Base-by-base conservation (phyloP, 2,888 invertebrate species). In the Drosophila kuntzei region DNA sequence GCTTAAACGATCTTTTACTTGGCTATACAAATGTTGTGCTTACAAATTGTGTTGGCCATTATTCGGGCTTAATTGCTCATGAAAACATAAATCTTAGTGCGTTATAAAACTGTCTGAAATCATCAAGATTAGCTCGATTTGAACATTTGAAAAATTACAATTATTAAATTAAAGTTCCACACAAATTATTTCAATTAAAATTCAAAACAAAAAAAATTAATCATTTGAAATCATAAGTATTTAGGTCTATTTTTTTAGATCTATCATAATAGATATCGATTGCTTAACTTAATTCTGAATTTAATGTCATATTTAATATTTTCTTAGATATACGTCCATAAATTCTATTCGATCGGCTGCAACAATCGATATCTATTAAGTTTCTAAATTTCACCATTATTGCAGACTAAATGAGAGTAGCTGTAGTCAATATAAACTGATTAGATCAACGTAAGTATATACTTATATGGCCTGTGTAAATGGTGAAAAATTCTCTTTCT, bases 1-100 rank as follows among this genome's bases (percentile, higher is more conserved):
- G 47, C 87, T 83, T 80, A 80, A 86, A 80, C 59, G 79, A 75
- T 84, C 71, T 59, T 70, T 79, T 85, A 81, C 79, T 83, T 84
- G 75, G 87, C 81, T 80, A 84, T 70, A 77, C 69, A 85, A 84
- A 78, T 80, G 69, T 58, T 39, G 8, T 27, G 25, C 49, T 49
- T 44, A 46, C 63, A 46, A 70, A 63, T 75, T 58, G 58, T 49
- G 22, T 59, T 57, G 57, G 14, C 62, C 62, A 53, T 75, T 70
- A 70, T 62, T 61, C 12, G 49, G 47, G n/a, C 37, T 51, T 63
- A 76, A 76, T 73, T 76, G 58, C 54, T 63, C n/a, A 62, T 69
- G 46, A 44, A 63, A 57, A 62, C 75, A 69, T 69, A 49, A 75
- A 69, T 72, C 58, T 41, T 54, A 18, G 22, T 55, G 43, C 36